phyloP scores from a whole-genome alignment of 2,888 invertebrate species.

The Deladenus siricidicola region DNA sequence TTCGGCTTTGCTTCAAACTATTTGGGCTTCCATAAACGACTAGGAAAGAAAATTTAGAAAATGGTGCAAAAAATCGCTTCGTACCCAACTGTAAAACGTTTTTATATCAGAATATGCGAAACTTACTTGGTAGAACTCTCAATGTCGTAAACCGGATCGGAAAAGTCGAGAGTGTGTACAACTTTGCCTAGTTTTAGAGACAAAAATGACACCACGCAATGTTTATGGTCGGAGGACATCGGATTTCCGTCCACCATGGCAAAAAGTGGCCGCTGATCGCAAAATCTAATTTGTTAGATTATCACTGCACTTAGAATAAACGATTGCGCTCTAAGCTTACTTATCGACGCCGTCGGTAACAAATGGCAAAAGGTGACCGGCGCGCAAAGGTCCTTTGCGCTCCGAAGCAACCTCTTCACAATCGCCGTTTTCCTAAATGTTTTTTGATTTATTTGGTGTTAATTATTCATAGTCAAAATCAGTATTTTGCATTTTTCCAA shows the following conservation, averaged over 20 bases:
- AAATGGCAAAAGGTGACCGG: conserved; percentile 61
- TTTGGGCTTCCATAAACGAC: too few species aligned
- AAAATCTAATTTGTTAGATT: conserved; percentile 10
- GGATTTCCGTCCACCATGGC: conserved; percentile 43
- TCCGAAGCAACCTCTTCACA: conserved; percentile 88
- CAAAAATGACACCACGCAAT: conserved; percentile 55
- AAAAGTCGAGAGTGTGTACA: conserved; percentile 41
- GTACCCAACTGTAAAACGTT: too few species aligned
- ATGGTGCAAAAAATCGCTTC: background rate
- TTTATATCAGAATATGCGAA: too few species aligned
- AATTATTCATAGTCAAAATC: too few species aligned
- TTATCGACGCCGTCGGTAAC: conserved; percentile 13
- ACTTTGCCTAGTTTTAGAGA: conserved; percentile 55
- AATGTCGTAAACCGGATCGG: conserved; percentile 29
- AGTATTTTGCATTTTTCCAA: conserved; percentile 32
- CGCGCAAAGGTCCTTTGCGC: conserved; percentile 78
- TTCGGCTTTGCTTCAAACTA: too few species aligned
- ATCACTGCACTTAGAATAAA: background rate
- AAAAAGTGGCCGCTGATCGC: conserved; percentile 37
- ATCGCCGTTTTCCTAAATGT: conserved; percentile 79
- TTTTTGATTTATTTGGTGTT: too few species aligned
- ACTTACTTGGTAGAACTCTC: conserved; percentile 23
- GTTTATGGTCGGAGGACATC: conserved; percentile 53
- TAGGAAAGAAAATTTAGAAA: conserved; percentile 3
- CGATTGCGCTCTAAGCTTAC: conserved; percentile 9